A percentile compares a stretch with the other conserved stretches of the same genome.
These are phyloP conservation scores for Mimas tiliae DNA, from an alignment of 2,888 invertebrate genomes.

Conservation along the genomic window DNA sequence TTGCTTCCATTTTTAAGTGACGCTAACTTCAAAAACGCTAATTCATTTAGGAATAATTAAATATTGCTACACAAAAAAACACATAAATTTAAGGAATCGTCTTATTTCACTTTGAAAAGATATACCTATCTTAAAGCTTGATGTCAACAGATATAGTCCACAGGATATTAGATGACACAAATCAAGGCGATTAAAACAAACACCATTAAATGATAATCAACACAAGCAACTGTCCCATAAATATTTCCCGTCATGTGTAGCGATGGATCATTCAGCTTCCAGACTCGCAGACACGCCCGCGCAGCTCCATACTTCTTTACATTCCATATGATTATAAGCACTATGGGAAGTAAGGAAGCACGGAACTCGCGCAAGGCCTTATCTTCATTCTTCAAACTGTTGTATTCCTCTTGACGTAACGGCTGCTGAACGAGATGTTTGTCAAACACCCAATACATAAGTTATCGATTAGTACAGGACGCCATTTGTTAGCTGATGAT, in stretches of 20 bases:
- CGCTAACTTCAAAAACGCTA: too few species aligned
- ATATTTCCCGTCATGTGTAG: constrained; percentile 43
- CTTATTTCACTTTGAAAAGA: neutral
- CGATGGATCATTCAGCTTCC: constrained; percentile 53
- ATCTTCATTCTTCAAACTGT: constrained; percentile 59
- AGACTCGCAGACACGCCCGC: constrained; percentile 74
- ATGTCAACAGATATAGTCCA: constrained; percentile 30
- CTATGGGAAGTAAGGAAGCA: constrained; percentile 99
- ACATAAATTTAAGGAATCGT: neutral
- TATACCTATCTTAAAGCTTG: constrained; percentile 4
- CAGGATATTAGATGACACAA: constrained; percentile 33
- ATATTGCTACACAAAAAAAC: neutral
- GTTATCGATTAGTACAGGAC: constrained; percentile 44
- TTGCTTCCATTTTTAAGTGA: neutral
- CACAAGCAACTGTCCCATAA: constrained; percentile 49
- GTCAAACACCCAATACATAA: constrained; percentile 43
- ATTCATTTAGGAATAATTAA: neutral
- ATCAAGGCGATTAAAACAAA: constrained; percentile 36
- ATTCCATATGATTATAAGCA: constrained; percentile 94
- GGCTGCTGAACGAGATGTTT: constrained; percentile 36
- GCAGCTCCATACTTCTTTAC: constrained; percentile 98
- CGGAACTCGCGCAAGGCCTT: constrained; percentile 90
- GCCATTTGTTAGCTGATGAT: constrained; percentile 57
- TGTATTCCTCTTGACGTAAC: constrained; percentile 41
- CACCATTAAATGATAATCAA: constrained; percentile 46